phyloP scores from a whole-genome alignment of 2,888 invertebrate genomes.

The Acleris literana region DNA sequence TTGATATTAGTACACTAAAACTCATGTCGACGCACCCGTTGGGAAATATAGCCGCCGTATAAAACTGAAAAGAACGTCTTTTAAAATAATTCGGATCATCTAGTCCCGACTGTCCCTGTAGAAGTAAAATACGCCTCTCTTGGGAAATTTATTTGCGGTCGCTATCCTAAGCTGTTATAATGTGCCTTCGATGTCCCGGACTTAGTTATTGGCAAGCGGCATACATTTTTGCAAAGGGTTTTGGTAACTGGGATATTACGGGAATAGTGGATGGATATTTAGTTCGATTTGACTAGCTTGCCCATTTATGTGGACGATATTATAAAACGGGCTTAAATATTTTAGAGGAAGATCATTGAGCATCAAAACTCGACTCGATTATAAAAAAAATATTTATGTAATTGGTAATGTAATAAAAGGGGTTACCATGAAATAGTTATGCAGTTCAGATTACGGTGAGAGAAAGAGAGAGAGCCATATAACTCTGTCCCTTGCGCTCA shows the following conservation, averaged over 20 bases:
- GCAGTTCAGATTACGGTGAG: no score
- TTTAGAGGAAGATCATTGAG: no score
- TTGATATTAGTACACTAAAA: neutral
- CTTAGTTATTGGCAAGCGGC: slow-evolving; percentile 38
- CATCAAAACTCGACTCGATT: no score
- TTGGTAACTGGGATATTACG: neutral
- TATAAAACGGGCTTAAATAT: no score
- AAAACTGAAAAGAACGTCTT: slow-evolving; percentile 39
- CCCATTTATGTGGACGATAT: no score
- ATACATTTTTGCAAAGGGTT: slow-evolving; percentile 17
- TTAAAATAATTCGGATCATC: slow-evolving; percentile 66
- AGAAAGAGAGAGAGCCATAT: no score
- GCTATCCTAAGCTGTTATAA: slow-evolving; percentile 66
- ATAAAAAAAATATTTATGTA: no score
- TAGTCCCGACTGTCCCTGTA: slow-evolving; percentile 53
- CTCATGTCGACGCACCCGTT: neutral
- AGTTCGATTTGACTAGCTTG: no score
- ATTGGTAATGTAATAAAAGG: no score
- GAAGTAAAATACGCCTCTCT: slow-evolving; percentile 71
- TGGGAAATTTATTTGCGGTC: slow-evolving; percentile 77
- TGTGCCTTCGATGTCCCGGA: slow-evolving; percentile 65
- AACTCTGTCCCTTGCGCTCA: no score
- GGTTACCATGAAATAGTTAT: no score
- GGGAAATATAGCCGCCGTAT: slow-evolving; percentile 30
- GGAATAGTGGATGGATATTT: neutral